Evolutionary conservation across 1,140 invertebrate species (phyloP).

Genomic region (Magallana gigas): DNA sequence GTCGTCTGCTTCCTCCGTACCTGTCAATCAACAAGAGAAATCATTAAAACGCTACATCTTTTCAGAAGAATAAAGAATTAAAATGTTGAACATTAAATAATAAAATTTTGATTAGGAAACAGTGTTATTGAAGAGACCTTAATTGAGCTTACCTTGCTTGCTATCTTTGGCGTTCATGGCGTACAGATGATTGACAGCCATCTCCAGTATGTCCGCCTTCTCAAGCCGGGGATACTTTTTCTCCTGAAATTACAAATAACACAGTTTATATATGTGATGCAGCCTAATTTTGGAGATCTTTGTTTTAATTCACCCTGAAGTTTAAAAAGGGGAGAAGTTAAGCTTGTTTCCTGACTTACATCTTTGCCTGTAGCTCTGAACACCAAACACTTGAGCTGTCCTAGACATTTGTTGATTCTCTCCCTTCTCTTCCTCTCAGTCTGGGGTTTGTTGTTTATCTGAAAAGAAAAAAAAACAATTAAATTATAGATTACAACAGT

Average conservation of each 20-base stretch:
- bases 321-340: too few relatives aligned
- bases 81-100: too few relatives aligned
- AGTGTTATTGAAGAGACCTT: too few relatives aligned
- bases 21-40: not conserved
- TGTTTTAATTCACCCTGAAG: too few relatives aligned
- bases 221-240: conserved; percentile 29
- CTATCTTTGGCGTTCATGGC: conserved; percentile 4
- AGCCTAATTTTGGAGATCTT: too few relatives aligned
- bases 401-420: conserved; percentile 91
- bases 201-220: conserved; percentile 40
- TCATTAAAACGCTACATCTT: too few relatives aligned
- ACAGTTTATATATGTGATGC: not conserved
- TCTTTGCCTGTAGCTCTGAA: conserved; percentile 59
- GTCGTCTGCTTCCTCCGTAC: not conserved
- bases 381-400: conserved; percentile 90
- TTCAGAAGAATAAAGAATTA: too few relatives aligned
- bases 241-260: not conserved
- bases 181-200: conserved; percentile 22
- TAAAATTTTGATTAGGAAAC: too few relatives aligned
- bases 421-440: conserved; percentile 93
- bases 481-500: too few relatives aligned
- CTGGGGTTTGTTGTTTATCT: conserved; percentile 94
- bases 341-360: conserved; percentile 41
- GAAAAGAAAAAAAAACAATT: conserved; percentile 75
- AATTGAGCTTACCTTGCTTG: not conserved